phyloP scores from a whole-genome alignment of 1,140 invertebrate genomes.

The Drosophila micromelanica region DNA sequence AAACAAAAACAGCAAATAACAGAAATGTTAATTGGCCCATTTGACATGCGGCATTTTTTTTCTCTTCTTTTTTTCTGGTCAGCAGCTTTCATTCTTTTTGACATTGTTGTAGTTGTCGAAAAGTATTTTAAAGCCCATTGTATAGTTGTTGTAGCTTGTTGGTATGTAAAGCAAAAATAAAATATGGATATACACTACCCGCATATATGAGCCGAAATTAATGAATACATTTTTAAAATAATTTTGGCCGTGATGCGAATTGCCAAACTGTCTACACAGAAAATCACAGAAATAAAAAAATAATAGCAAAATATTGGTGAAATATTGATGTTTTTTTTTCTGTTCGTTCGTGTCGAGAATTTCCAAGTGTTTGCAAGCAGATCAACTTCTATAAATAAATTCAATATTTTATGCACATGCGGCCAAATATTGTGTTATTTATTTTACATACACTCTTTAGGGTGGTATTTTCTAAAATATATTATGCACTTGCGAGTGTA shows the following conservation, averaged over 20 bases:
- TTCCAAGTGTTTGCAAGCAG: slow-evolving; percentile 46
- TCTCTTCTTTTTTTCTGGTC: slow-evolving; percentile 16
- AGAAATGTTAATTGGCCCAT: slow-evolving; percentile 83
- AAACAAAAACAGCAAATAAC: slow-evolving; percentile 68
- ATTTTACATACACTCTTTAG: slow-evolving; percentile 8
- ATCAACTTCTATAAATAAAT: slow-evolving; percentile 52
- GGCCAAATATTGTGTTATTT: slow-evolving; percentile 4
- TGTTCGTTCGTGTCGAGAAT: slow-evolving; percentile 35
- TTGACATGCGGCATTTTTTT: slow-evolving; percentile 79
- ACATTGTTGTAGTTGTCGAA: slow-evolving; percentile 54
- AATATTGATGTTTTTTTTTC: slow-evolving; percentile 34
- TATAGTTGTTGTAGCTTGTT: slow-evolving; percentile 24
- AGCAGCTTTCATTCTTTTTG: slow-evolving; percentile 66
- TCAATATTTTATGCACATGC: slow-evolving; percentile 38
- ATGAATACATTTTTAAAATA: slow-evolving; percentile 69
- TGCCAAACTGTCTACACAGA: slow-evolving; percentile 73
- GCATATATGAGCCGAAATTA: slow-evolving; percentile 38
- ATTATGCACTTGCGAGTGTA: slow-evolving; percentile 18
- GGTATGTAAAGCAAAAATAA: slow-evolving; percentile 53
- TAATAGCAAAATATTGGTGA: slow-evolving; percentile 37
- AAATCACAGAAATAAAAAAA: slow-evolving; percentile 24
- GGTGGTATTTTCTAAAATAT: slow-evolving; percentile 20
- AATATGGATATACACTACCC: slow-evolving; percentile 21
- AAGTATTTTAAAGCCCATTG: slow-evolving; percentile 55
- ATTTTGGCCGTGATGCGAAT: slow-evolving; percentile 75